Evolutionary conservation across 2,797 vertebrate species (phyloP).

Genomic region (Numenius phaeopus): DNA sequence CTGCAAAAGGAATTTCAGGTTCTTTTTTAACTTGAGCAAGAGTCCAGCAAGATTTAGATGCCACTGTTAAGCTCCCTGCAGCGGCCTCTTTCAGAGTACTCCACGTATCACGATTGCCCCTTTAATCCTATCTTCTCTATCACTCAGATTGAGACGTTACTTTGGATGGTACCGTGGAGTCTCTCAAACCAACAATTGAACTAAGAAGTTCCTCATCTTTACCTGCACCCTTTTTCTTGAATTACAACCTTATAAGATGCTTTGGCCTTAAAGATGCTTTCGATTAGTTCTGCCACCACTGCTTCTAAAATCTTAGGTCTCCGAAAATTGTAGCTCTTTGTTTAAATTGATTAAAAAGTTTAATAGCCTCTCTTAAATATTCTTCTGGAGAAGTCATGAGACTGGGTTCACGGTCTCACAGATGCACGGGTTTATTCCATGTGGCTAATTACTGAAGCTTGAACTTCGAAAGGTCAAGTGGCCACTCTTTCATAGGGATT

Average conservation of each 20-base stretch:
- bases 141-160: not conserved
- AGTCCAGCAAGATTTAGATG: not conserved
- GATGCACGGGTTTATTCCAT: not conserved
- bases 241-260: not conserved
- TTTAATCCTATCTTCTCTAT: not conserved
- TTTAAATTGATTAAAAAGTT: not conserved
- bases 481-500: not conserved
- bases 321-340: not conserved
- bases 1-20: not conserved
- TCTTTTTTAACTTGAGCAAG: not conserved
- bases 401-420: not conserved
- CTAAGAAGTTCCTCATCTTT: not conserved
- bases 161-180: not conserved
- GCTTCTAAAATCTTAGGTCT: not conserved
- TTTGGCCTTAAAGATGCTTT: not conserved
- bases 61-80: not conserved
- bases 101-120: accelerated
- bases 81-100: not conserved
- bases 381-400: not conserved
- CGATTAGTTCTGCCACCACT: not conserved
- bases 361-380: not conserved
- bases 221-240: not conserved
- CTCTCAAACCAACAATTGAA: not conserved
- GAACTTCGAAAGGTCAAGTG: not conserved
- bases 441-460: not conserved